A percentile compares a stretch with the other conserved stretches of the same genome.
These are phyloP conservation scores for Melipona quadrifasciata DNA, from an alignment of 1,140 invertebrate species.

Conservation along the genomic window DNA sequence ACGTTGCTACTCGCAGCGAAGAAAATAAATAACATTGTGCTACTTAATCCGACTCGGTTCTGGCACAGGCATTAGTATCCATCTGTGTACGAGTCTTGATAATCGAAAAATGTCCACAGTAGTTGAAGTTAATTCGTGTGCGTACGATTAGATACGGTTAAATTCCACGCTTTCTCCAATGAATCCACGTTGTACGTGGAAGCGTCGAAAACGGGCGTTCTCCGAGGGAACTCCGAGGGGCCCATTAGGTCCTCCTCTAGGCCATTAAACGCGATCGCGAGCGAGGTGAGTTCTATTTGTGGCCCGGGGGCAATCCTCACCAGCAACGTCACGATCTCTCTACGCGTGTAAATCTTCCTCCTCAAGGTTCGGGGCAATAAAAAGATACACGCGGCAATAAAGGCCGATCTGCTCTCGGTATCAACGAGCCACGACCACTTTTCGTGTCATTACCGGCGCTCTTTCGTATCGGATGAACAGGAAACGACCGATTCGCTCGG, in stretches of 20 bases:
- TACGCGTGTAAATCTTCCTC: constrained; percentile 30
- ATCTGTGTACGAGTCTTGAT: background rate
- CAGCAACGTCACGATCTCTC: background rate
- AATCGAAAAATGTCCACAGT: background rate
- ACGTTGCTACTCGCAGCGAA: background rate
- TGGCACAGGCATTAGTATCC: background rate
- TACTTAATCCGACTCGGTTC: background rate
- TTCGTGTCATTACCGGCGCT: constrained; percentile 26
- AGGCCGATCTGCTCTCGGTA: constrained; percentile 23
- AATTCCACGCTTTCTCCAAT: constrained; percentile 7
- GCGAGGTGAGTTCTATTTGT: background rate
- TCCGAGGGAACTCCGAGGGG: background rate
- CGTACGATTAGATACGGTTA: constrained; percentile 12
- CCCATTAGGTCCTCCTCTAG: constrained; percentile 27
- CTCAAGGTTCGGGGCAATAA: constrained; percentile 19
- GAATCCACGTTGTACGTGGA: background rate
- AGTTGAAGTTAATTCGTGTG: background rate
- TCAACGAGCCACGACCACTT: constrained; percentile 19
- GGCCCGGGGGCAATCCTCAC: constrained; percentile 5
- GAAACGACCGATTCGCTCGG: constrained; percentile 44
- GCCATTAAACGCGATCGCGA: constrained; percentile 23
- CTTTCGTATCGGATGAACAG: constrained; percentile 27
- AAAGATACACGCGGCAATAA: constrained; percentile 44
- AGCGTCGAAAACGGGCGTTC: background rate
- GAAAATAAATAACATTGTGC: background rate